A percentile compares a stretch with the other conserved stretches of the same genome.
Evolutionary conservation across 2,797 vertebrate species (phyloP).

Genomic region (Sparidentex hasta): DNA sequence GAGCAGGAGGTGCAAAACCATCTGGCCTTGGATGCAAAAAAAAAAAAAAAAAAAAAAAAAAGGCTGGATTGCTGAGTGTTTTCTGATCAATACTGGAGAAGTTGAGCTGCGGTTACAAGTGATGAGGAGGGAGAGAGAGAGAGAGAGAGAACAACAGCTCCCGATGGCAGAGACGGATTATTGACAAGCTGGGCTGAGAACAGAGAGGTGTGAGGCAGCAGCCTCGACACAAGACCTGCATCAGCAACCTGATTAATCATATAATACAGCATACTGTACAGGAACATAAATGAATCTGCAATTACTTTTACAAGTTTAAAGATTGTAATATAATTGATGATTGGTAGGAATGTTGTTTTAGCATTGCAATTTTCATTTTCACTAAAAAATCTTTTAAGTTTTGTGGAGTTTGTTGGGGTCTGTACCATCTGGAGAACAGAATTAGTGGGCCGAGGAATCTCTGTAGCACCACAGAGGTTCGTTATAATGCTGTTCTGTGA

Average conservation of each 20-base stretch:
- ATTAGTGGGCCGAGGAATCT: too few species aligned
- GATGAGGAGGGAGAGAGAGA: conserved; percentile 14
- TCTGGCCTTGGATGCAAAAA: conserved; percentile 15
- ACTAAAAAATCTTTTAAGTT: too few species aligned
- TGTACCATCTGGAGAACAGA: too few species aligned
- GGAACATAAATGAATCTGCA: too few species aligned
- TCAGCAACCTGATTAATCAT: background rate
- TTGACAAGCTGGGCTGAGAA: conserved; percentile 1
- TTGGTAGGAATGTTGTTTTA: too few species aligned
- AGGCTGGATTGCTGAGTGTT: conserved; percentile 28
- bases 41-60: conserved; percentile 14
- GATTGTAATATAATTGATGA: too few species aligned
- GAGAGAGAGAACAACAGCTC: conserved; percentile 21
- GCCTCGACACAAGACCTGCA: background rate
- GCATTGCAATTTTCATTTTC: too few species aligned
- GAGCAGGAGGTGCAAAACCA: conserved; percentile 20
- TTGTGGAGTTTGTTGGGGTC: too few species aligned
- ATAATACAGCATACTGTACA: too few species aligned
- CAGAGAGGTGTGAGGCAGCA: background rate
- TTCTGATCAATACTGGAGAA: conserved; percentile 52
- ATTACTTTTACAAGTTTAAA: too few species aligned
- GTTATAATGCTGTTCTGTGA: too few species aligned
- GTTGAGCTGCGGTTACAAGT: conserved; percentile 33
- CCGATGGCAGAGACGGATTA: conserved; percentile 4
- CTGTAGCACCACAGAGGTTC: too few species aligned